phyloP scores from a whole-genome alignment of 2,113 vertebrate species.

The Gopherus evgoodei region DNA sequence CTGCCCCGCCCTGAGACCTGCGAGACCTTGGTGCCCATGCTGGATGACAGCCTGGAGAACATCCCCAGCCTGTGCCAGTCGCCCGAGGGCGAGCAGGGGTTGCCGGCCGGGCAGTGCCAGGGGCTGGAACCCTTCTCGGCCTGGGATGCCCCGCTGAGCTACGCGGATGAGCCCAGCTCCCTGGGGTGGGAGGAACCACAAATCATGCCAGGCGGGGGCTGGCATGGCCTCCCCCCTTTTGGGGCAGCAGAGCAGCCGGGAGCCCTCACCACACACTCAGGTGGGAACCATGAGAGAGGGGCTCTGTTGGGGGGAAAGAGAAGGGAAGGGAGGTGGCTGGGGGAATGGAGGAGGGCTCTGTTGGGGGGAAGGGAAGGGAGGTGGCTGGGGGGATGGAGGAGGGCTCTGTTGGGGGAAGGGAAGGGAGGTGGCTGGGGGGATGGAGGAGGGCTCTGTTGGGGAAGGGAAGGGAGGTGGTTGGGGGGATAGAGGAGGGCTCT shows the following conservation, averaged over 20 bases:
- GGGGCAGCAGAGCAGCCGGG: not conserved
- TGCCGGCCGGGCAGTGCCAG: not conserved
- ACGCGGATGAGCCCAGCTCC: not conserved
- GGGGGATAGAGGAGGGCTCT: not conserved
- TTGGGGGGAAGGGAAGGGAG: not conserved
- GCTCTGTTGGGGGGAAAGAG: not conserved
- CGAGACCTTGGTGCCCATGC: conserved; percentile 71
- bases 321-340: not conserved
- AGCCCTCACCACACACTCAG: not conserved
- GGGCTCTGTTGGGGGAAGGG: conserved; percentile 36
- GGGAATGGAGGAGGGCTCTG: not conserved
- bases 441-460: too few species aligned
- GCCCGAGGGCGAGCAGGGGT: not conserved
- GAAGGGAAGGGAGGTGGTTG: too few species aligned
- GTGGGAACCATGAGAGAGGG: not conserved
- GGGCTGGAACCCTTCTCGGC: conserved; percentile 43
- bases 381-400: not conserved
- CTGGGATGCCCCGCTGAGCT: conserved; percentile 75
- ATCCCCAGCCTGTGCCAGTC: conserved; percentile 74
- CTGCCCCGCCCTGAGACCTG: conserved; percentile 78
- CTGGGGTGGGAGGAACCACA: not conserved
- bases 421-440: not conserved
- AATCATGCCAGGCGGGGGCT: accelerated
- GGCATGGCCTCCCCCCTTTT: accelerated
- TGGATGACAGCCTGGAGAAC: conserved; percentile 70